Evolutionary conservation across 2,888 invertebrate genomes (phyloP).

Genomic region (Galerucella nymphaeae): DNA sequence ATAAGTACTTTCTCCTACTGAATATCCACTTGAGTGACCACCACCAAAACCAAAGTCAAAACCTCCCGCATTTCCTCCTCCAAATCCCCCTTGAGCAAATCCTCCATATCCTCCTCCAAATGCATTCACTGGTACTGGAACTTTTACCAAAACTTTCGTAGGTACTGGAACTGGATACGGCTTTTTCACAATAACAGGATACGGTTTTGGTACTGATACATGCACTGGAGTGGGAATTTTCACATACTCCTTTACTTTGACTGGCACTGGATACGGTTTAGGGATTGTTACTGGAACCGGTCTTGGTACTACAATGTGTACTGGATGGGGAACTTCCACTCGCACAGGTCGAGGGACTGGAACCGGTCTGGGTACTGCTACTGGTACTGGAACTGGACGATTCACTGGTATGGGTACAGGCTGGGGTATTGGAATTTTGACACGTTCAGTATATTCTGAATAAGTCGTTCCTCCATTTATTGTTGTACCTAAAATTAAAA

Average conservation of each 20-base stretch:
- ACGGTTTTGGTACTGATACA: conserved; percentile 55
- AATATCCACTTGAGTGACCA: conserved; percentile 32
- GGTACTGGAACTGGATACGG: conserved; percentile 57
- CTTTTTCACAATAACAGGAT: conserved; percentile 55
- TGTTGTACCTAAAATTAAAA: conserved; percentile 14
- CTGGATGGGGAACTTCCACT: conserved; percentile 58
- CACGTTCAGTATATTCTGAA: conserved; percentile 53
- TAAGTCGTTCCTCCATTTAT: conserved; percentile 54
- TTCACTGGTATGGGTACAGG: conserved; percentile 54
- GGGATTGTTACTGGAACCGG: conserved; percentile 57
- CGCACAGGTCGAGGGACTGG: conserved; percentile 56
- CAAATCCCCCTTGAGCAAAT: conserved; percentile 4
- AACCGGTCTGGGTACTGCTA: conserved; percentile 56
- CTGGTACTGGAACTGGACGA: conserved; percentile 55
- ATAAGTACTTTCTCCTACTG: conserved; percentile 28
- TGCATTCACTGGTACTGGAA: conserved; percentile 55
- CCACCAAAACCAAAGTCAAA: conserved; percentile 3
- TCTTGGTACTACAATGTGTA: conserved; percentile 53
- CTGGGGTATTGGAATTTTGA: conserved; percentile 55
- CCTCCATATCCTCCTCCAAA: conserved; percentile 22
- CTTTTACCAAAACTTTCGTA: conserved; percentile 53
- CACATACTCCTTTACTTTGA: conserved; percentile 56
- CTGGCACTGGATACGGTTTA: conserved; percentile 55
- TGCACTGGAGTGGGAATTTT: conserved; percentile 57
- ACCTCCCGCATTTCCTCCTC: conserved; percentile 14